These are phyloP conservation scores for Gambelia wislizenii DNA, from an alignment of 2,797 vertebrate genomes.

Conservation along the genomic window DNA sequence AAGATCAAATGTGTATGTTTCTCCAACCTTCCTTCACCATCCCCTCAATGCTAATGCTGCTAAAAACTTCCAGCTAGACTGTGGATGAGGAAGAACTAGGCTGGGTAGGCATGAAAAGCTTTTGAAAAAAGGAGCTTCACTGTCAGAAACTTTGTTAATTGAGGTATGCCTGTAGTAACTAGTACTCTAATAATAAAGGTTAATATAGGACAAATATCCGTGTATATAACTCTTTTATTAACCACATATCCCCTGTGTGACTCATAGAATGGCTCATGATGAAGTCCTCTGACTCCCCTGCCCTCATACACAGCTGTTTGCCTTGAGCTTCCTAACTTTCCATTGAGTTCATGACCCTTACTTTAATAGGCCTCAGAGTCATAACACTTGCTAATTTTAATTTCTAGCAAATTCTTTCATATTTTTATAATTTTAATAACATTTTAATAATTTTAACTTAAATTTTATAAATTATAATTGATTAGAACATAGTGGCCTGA, in stretches of 20 bases:
- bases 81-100: too few species aligned
- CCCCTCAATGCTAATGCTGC: too few species aligned
- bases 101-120: too few species aligned
- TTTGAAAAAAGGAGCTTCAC: too few species aligned
- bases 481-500: background rate
- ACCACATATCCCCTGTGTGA: too few species aligned
- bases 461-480: background rate
- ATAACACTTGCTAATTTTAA: background rate
- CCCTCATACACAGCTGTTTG: background rate
- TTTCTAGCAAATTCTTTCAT: background rate
- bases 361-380: background rate
- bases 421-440: background rate
- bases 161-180: too few species aligned
- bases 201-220: background rate
- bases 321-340: background rate
- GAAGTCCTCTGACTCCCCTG: background rate
- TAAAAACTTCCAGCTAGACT: too few species aligned
- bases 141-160: too few species aligned
- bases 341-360: background rate
- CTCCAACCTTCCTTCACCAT: too few species aligned
- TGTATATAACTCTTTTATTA: background rate
- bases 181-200: background rate
- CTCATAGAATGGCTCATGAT: background rate
- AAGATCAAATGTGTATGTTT: too few species aligned
- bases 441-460: background rate